Conservation (phyloP, 2,797 vertebrate species). For the Columba guinea region DNA sequence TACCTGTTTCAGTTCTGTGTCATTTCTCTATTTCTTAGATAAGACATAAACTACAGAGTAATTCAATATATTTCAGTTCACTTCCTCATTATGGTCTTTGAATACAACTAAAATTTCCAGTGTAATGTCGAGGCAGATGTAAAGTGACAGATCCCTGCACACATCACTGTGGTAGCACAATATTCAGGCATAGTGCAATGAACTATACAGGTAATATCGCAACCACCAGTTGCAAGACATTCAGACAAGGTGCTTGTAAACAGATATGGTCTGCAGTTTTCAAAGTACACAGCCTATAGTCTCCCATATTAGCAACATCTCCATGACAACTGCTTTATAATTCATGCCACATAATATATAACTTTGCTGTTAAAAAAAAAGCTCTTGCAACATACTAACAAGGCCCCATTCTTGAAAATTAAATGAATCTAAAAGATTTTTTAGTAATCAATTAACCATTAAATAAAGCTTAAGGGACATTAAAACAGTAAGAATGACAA, state of each 20-base stretch:
- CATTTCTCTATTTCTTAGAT: not conserved
- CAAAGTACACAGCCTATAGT: not conserved
- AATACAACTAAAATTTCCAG: not conserved
- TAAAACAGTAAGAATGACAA: not conserved
- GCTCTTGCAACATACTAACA: not conserved
- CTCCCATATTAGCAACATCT: constrained; percentile 37
- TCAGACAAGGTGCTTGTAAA: not conserved
- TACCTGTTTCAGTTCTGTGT: not conserved
- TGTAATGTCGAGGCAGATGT: not conserved
- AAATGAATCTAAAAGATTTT: constrained; percentile 39
- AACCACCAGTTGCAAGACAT: not conserved
- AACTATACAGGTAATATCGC: not conserved
- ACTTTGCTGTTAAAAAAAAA: not conserved
- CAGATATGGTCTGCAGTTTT: not conserved
- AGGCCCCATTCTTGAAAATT: constrained; percentile 24
- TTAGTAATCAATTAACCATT: constrained; percentile 45
- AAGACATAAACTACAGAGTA: not conserved
- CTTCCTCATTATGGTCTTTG: not conserved
- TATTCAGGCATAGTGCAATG: not conserved
- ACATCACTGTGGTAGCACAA: not conserved
- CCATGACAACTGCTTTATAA: constrained; percentile 68
- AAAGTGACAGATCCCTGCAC: not conserved
- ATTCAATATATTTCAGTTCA: not conserved
- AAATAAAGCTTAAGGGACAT: constrained; percentile 41
- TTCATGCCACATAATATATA: constrained; percentile 47